Conservation (phyloP, 2,113 vertebrate species). For the Tonatia bakeri region DNA sequence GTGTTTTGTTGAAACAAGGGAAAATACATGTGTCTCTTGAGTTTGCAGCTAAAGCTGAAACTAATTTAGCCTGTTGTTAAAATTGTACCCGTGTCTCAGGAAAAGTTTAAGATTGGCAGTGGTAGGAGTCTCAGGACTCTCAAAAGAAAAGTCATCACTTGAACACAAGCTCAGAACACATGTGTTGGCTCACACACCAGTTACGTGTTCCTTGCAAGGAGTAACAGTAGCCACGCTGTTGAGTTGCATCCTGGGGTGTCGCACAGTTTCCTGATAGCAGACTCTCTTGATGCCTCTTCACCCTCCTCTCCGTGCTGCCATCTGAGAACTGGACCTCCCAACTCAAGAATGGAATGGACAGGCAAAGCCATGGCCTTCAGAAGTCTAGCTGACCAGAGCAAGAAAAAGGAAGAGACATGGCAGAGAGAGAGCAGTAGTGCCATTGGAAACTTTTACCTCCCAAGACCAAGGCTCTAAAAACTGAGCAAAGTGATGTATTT, state of each 20-base stretch:
- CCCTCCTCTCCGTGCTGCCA: no score
- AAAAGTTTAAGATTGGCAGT: neutral
- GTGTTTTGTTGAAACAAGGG: neutral
- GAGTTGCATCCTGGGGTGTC: neutral
- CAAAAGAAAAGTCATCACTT: neutral
- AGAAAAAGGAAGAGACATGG: neutral
- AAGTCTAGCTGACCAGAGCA: neutral
- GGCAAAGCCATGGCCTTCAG: neutral
- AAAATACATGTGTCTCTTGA: neutral
- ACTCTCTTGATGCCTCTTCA: fast-evolving
- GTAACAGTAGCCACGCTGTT: neutral
- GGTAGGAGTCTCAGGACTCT: neutral
- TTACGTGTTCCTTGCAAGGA: neutral
- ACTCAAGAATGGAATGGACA: neutral
- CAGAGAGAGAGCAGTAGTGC: neutral
- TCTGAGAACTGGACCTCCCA: neutral
- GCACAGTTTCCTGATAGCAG: neutral
- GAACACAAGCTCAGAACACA: neutral
- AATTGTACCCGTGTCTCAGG: neutral
- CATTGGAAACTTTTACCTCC: neutral
- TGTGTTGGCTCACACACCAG: fast-evolving
- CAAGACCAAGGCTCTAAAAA: neutral
- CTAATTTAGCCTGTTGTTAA: neutral
- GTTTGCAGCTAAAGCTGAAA: neutral
- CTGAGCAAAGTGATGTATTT: neutral